phyloP scores from a whole-genome alignment of 2,113 vertebrate genomes.

The Thunnus thynnus region DNA sequence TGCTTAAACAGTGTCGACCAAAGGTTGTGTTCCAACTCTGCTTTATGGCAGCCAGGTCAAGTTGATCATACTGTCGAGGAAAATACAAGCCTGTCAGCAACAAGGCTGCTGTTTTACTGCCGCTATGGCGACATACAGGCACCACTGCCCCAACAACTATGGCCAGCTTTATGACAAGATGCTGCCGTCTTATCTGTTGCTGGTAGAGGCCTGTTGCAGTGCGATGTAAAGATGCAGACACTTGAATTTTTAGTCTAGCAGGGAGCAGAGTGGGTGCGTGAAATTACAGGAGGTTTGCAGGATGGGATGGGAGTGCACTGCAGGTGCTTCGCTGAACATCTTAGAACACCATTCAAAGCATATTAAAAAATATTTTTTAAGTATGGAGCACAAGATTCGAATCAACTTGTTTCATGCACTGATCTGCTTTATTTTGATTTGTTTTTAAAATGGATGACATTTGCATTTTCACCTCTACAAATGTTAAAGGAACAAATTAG shows the following conservation, averaged over 20 bases:
- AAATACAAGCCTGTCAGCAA: conserved; percentile 71
- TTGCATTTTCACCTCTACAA: too few species aligned
- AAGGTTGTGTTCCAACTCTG: conserved; percentile 85
- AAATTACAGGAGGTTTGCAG: conserved; percentile 2
- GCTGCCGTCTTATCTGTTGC: conserved; percentile 73
- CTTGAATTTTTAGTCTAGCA: not conserved
- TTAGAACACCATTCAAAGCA: too few species aligned
- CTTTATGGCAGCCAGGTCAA: conserved; percentile 81
- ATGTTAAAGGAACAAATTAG: too few species aligned
- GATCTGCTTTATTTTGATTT: too few species aligned
- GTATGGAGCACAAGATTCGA: too few species aligned
- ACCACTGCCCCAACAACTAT: conserved; percentile 37
- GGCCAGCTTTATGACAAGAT: conserved; percentile 79
- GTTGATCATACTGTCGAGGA: conserved; percentile 12
- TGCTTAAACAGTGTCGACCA: conserved; percentile 74
- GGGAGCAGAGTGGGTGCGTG: not conserved
- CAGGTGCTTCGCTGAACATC: too few species aligned
- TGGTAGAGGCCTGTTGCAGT: conserved; percentile 40
- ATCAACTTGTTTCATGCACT: too few species aligned
- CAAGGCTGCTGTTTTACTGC: conserved; percentile 77
- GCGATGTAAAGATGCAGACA: conserved; percentile 16
- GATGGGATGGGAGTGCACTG: not conserved
- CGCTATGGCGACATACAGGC: conserved; percentile 76
- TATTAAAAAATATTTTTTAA: too few species aligned
- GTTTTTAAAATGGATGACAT: too few species aligned